Percentiles rank a stretch among this genome's conserved stretches.
Evolutionary conservation across 2,797 vertebrate genomes (phyloP).

Genomic region (Periophthalmus magnuspinnatus): DNA sequence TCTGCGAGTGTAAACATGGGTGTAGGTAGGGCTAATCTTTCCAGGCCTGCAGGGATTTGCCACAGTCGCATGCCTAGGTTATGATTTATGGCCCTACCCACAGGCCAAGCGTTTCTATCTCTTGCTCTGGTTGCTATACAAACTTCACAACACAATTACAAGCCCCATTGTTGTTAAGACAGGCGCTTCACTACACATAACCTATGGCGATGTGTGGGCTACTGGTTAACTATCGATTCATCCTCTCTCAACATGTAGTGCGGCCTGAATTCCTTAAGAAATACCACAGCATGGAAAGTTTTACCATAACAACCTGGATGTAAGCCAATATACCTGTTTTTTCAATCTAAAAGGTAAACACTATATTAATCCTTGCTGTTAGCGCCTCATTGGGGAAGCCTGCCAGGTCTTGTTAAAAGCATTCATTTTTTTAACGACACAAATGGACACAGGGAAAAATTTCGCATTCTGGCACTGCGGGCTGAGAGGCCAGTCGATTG

Average conservation of each 20-base stretch:
- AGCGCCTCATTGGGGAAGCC: slow-evolving; percentile 39
- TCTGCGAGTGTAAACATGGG: slow-evolving; percentile 55
- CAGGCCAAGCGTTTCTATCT: slow-evolving; percentile 52
- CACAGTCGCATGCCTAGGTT: slow-evolving; percentile 51
- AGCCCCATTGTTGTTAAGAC: slow-evolving; percentile 58
- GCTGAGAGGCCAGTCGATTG: slow-evolving; percentile 44
- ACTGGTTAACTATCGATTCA: slow-evolving; percentile 28
- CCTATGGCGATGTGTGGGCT: slow-evolving; percentile 40
- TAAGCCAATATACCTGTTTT: background rate
- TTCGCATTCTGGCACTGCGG: slow-evolving; percentile 39
- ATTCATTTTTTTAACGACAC: slow-evolving; percentile 12
- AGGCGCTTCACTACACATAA: slow-evolving; percentile 34
- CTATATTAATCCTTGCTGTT: slow-evolving; percentile 27
- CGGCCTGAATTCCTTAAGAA: background rate
- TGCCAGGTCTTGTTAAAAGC: slow-evolving; percentile 49
- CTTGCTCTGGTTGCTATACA: slow-evolving; percentile 59
- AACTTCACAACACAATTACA: slow-evolving; percentile 68
- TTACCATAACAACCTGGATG: background rate
- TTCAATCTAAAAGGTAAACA: slow-evolving; percentile 3
- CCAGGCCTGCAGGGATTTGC: slow-evolving; percentile 53
- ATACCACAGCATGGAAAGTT: background rate
- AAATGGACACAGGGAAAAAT: slow-evolving; percentile 18
- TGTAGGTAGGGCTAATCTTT: slow-evolving; percentile 45
- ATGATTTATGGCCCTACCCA: slow-evolving; percentile 64
- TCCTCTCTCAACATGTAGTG: background rate